phyloP scores from a whole-genome alignment of 2,888 invertebrate genomes.

The Ichneumoninae sp. region DNA sequence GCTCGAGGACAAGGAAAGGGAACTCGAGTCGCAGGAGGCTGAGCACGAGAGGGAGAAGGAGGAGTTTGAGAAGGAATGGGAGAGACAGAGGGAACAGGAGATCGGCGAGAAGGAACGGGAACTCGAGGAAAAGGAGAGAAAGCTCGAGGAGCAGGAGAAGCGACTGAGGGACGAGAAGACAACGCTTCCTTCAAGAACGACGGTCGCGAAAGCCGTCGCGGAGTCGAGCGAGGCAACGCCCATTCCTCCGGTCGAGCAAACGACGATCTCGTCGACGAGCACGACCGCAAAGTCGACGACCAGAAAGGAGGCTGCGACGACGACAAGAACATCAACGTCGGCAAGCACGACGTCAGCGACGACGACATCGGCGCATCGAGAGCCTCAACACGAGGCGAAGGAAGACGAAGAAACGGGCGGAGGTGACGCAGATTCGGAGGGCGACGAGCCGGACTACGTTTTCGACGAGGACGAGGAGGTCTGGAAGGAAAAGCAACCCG shows the following conservation, averaged over 20 bases:
- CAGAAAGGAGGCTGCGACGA: background rate
- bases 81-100: constrained; percentile 41
- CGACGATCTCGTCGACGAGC: constrained; percentile 15
- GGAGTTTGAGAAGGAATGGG: constrained; percentile 55
- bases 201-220: constrained; percentile 9
- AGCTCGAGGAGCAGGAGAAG: constrained; percentile 30
- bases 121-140: constrained; percentile 47
- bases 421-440: constrained; percentile 34
- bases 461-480: constrained; percentile 69
- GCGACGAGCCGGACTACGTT: constrained; percentile 44
- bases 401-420: constrained; percentile 10
- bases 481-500: constrained; percentile 65
- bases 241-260: constrained; percentile 57
- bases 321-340: background rate
- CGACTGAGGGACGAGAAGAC: constrained; percentile 24
- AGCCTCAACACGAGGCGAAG: background rate
- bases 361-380: background rate
- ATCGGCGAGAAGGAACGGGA: constrained; percentile 47
- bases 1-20: constrained; percentile 62
- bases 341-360: background rate
- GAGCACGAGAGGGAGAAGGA: constrained; percentile 62
- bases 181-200: constrained; percentile 10
- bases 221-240: constrained; percentile 44
- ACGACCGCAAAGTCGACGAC: background rate
- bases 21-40: constrained; percentile 52